Evolutionary conservation across 37 sponge, comb jelly and placozoan species (phyloP), one percentile per base, ranked within the genome.

Genomic region (Oscarella lobularis): DNA sequence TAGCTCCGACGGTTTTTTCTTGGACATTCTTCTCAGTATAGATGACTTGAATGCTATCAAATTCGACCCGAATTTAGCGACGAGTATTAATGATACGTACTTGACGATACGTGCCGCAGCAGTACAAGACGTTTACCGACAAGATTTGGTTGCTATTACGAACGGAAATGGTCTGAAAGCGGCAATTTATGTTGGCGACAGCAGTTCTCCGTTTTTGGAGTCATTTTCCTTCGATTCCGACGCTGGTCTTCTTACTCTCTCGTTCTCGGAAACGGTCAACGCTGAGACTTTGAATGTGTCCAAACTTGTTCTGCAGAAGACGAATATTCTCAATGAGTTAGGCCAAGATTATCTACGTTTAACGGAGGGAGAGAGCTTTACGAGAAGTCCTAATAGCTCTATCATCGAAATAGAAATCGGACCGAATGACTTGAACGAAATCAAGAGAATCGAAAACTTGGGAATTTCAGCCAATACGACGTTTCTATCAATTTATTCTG

Each of bases 201-300:
- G 40, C n/a, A 93, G 82, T n/a, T 66, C 38, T n/a, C 94, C 94
- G 3, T 1, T 4, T 37, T 67, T 93, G 34, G 74, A 82, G 35
- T 37, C 40, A 4, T 93, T 84, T 40, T 69, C 39, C 0, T 77
- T 93, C 4, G 90, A 93, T 38, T 31, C 88, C 32, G 81, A 92
- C 72, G 6, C 38, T 0, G 94, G 94, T 39, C 73, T 73, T 29
- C 75, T 93, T 0, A 66, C 67, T 2, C 39, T 93, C 41, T 67
- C 38, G 2, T 93, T 88, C 72, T 88, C 87, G 60, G 94, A 93
- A 41, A 88, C 94, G 27, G 94, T 93, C 1, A 83, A 84, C 66
- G 78, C 70, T 1, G 33, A 35, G 3, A 86, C 81, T 32, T 66
- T 93, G 30, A 75, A 89, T 78, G 87, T 86, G 5, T 69, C 87